A percentile compares a stretch with the other conserved stretches of the same genome.
phyloP scores from a whole-genome alignment of 2,888 invertebrate species.

The Protodeltote pygarga region DNA sequence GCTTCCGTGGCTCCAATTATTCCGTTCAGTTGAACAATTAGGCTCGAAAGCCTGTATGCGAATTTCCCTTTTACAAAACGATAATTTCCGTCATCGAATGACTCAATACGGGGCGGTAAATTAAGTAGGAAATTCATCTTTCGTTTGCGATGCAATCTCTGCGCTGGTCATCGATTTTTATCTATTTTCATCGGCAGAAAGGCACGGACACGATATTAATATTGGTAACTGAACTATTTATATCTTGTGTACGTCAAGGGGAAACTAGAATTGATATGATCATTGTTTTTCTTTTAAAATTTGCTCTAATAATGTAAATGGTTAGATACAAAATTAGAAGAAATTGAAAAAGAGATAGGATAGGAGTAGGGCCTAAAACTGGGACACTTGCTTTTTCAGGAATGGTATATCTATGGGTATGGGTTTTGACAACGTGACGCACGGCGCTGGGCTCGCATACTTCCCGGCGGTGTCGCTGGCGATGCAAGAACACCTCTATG shows the following conservation, averaged over 20 bases:
- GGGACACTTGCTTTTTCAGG: slow-evolving; percentile 67
- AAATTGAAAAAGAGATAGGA: not conserved
- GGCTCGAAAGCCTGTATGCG: no score
- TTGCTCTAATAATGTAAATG: slow-evolving; percentile 6
- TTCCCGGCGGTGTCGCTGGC: slow-evolving; percentile 94
- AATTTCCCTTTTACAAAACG: slow-evolving; percentile 12
- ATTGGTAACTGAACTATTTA: slow-evolving; percentile 13
- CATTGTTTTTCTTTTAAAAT: not conserved
- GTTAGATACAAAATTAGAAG: not conserved
- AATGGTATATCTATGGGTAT: slow-evolving; percentile 92
- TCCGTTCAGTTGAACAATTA: no score
- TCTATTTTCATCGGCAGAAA: slow-evolving; percentile 29
- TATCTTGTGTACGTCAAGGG: slow-evolving; percentile 18
- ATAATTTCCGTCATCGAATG: slow-evolving; percentile 14
- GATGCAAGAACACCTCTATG: slow-evolving; percentile 91
- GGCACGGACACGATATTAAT: slow-evolving; percentile 4
- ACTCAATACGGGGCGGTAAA: slow-evolving; percentile 17
- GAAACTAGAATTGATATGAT: not conserved
- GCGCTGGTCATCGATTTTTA: slow-evolving; percentile 32
- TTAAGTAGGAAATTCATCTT: slow-evolving; percentile 37
- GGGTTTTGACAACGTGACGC: slow-evolving; percentile 90
- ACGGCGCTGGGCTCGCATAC: slow-evolving; percentile 91
- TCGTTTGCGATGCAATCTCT: slow-evolving; percentile 25
- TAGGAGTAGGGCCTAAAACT: not conserved
- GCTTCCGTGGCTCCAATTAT: no score